These are phyloP conservation scores for Microctenopoma stevenorrisi DNA, from an alignment of 2,797 vertebrate genomes.

Conservation along the genomic window DNA sequence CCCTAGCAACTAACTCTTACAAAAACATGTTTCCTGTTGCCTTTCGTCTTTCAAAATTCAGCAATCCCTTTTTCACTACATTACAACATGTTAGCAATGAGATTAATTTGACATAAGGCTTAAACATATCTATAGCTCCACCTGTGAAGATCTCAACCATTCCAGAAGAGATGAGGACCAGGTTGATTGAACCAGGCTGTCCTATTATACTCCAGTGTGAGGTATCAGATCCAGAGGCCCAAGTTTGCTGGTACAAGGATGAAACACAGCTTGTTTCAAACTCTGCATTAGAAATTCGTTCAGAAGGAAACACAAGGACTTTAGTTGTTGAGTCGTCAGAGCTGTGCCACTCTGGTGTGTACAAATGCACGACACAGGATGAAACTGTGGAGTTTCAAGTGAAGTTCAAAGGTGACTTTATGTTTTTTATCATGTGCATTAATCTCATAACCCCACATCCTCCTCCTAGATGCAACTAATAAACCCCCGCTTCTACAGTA, in stretches of 20 bases:
- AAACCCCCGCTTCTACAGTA: slow-evolving; percentile 64
- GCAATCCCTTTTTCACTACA: slow-evolving; percentile 34
- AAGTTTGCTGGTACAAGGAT: slow-evolving; percentile 85
- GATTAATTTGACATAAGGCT: slow-evolving; percentile 69
- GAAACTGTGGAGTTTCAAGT: slow-evolving; percentile 84
- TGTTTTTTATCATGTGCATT: slow-evolving; percentile 70
- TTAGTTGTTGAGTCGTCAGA: slow-evolving; percentile 81
- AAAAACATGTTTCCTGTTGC: slow-evolving; percentile 46
- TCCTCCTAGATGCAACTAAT: slow-evolving; percentile 78
- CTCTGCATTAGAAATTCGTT: slow-evolving; percentile 78
- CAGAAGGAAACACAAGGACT: slow-evolving; percentile 79
- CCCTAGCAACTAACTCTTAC: slow-evolving; percentile 61
- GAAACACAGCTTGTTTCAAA: slow-evolving; percentile 74
- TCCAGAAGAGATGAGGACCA: slow-evolving; percentile 81
- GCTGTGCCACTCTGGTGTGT: slow-evolving; percentile 81
- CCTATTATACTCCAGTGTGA: slow-evolving; percentile 82
- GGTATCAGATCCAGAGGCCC: slow-evolving; percentile 81
- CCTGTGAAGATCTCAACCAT: slow-evolving; percentile 83
- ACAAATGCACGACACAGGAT: slow-evolving; percentile 82
- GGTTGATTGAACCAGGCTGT: slow-evolving; percentile 77
- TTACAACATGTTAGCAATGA: slow-evolving; percentile 59
- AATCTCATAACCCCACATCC: slow-evolving; percentile 60
- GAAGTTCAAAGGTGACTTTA: slow-evolving; percentile 89
- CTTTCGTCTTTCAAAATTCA: slow-evolving; percentile 49
- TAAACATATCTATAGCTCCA: slow-evolving; percentile 85